Percentiles rank a stretch among this genome's conserved stretches.
Evolutionary conservation across 2,888 invertebrate species (phyloP).

Genomic region (Agrotis clavis): DNA sequence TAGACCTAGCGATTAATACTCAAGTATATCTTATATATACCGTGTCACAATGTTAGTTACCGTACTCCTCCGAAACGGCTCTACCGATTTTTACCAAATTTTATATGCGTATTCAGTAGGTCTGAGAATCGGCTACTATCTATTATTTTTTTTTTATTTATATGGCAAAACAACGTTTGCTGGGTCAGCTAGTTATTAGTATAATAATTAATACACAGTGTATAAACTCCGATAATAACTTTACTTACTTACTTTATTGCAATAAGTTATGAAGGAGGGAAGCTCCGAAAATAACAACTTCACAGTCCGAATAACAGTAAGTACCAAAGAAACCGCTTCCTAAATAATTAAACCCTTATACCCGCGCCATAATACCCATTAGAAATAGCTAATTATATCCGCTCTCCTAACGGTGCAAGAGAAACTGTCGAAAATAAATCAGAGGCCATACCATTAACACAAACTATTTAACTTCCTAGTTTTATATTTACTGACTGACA

Average conservation of each 20-base stretch:
- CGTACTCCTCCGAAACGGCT: too few species aligned
- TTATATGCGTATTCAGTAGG: too few species aligned
- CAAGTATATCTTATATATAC: too few species aligned
- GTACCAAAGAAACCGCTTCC: not conserved
- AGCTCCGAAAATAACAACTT: not conserved
- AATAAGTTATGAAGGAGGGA: not conserved
- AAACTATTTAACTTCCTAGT: slow-evolving; percentile 13
- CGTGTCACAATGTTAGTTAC: too few species aligned
- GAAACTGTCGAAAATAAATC: slow-evolving; percentile 42
- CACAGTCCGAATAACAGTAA: not conserved
- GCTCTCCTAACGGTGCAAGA: slow-evolving; percentile 1
- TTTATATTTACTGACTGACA: not conserved
- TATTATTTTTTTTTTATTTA: too few species aligned
- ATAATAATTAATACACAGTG: too few species aligned
- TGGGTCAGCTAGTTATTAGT: too few species aligned
- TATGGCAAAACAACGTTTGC: too few species aligned
- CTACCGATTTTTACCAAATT: too few species aligned
- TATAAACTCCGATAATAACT: not conserved
- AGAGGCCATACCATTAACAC: slow-evolving; percentile 37
- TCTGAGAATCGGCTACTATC: too few species aligned
- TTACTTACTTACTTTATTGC: not conserved
- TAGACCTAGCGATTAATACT: not conserved
- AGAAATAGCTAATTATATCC: slow-evolving; percentile 28
- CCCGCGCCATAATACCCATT: slow-evolving; percentile 21
- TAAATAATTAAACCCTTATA: slow-evolving; percentile 28